A percentile compares a stretch with the other conserved stretches of the same genome.
phyloP scores from a whole-genome alignment of 2,113 vertebrate genomes.

The Gymnorhina tibicen region DNA sequence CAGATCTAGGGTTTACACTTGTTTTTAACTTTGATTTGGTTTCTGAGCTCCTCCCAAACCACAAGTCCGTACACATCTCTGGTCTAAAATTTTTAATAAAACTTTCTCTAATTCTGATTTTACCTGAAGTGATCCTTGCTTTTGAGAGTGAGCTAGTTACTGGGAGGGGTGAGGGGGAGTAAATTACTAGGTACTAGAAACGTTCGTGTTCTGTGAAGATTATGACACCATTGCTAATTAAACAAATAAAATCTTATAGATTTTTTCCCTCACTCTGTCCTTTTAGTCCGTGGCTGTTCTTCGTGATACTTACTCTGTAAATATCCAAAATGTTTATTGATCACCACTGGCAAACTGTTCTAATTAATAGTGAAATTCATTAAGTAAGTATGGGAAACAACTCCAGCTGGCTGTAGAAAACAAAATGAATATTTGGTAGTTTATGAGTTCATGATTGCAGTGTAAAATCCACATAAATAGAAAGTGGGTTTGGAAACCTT shows the following conservation, averaged over 20 bases:
- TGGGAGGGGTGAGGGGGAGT: neutral
- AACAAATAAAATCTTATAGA: neutral
- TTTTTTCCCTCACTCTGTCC: neutral
- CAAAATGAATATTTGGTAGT: neutral
- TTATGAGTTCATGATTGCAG: neutral
- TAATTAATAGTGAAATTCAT: neutral
- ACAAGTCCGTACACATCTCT: fast-evolving
- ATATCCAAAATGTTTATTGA: neutral
- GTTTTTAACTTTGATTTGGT: neutral
- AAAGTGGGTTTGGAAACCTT: neutral
- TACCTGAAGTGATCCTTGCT: neutral
- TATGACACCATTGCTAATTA: neutral
- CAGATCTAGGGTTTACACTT: neutral
- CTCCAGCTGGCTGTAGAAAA: conserved; percentile 3
- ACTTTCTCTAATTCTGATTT: neutral
- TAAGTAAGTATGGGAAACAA: neutral
- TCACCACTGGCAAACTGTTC: neutral
- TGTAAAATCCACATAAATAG: neutral
- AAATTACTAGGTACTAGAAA: neutral
- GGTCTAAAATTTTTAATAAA: neutral
- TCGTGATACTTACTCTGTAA: neutral
- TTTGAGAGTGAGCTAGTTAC: neutral
- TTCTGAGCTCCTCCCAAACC: neutral
- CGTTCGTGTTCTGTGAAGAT: neutral
- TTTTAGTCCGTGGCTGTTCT: neutral